phyloP scores from a whole-genome alignment of 1,140 invertebrate genomes.

The Matsumurasca onukii region DNA sequence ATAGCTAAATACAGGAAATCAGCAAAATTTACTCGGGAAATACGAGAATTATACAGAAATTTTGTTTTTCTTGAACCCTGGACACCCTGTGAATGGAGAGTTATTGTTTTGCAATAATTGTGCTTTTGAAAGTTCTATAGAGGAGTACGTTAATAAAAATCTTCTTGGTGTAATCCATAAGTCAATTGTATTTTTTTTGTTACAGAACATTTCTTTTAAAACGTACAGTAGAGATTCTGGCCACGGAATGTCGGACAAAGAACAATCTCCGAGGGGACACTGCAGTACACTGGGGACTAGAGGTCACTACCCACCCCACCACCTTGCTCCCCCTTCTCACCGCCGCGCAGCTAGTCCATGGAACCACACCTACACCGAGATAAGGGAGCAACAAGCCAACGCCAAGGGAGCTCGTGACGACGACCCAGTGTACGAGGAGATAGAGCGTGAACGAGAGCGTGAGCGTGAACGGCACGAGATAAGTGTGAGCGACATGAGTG shows the following conservation, averaged over 20 bases:
- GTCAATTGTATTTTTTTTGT: constrained; percentile 47
- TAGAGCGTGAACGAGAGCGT: constrained; percentile 58
- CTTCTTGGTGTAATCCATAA: too few relatives aligned
- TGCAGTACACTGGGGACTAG: constrained; percentile 44
- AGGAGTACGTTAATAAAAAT: too few relatives aligned
- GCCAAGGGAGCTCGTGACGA: constrained; percentile 55
- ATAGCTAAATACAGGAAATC: too few relatives aligned
- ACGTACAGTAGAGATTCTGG: constrained; percentile 64
- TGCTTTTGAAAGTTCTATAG: too few relatives aligned
- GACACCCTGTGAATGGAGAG: too few relatives aligned
- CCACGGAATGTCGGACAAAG: constrained; percentile 63
- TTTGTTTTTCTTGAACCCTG: too few relatives aligned
- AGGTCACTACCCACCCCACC: constrained; percentile 44
- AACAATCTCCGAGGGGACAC: constrained; percentile 61
- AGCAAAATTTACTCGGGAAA: too few relatives aligned
- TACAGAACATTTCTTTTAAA: constrained; percentile 72
- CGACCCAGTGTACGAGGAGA: constrained; percentile 81
- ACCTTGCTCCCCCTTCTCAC: constrained; percentile 35
- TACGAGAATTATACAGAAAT: too few relatives aligned
- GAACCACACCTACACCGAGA: constrained; percentile 63
- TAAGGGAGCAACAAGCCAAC: constrained; percentile 53
- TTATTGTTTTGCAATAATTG: too few relatives aligned
- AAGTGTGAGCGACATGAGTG: constrained; percentile 74
- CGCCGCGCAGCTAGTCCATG: constrained; percentile 46
- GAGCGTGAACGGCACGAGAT: constrained; percentile 56